Percentiles rank a stretch among this genome's conserved stretches.
Conservation (phyloP, 2,113 vertebrate genomes). For the Cryptomyrus ogoouensis region DNA sequence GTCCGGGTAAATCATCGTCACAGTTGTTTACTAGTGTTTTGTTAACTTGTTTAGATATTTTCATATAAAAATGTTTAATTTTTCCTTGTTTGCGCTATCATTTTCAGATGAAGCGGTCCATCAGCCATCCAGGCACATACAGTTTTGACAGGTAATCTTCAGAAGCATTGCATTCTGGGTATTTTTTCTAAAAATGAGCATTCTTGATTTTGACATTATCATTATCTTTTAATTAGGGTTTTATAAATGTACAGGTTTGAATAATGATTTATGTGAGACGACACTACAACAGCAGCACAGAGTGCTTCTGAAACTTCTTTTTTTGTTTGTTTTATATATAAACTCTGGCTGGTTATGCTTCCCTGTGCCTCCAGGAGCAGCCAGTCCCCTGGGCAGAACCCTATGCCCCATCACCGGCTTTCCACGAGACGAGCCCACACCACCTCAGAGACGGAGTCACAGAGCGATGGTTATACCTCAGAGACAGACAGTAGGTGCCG, state of each 20-base stretch:
- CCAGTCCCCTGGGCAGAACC: conserved; percentile 55
- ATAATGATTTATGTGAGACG: neutral
- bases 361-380: conserved; percentile 54
- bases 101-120: conserved; percentile 68
- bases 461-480: conserved; percentile 56
- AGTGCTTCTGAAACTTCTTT: neutral
- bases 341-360: neutral
- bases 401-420: conserved; percentile 51
- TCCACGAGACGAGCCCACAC: conserved; percentile 65
- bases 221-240: neutral
- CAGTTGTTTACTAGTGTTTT: neutral
- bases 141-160: conserved; percentile 60
- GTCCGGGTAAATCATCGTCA: conserved; percentile 50
- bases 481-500: conserved; percentile 68
- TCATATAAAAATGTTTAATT: neutral
- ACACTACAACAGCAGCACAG: neutral
- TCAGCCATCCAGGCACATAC: conserved; percentile 69
- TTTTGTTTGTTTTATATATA: neutral
- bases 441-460: conserved; percentile 69
- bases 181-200: neutral
- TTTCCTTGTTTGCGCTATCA: neutral
- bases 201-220: neutral
- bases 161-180: neutral
- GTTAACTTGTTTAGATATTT: neutral
- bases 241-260: neutral